Percentiles rank a stretch among this genome's conserved stretches.
phyloP scores from a whole-genome alignment of 2,797 vertebrate genomes.

The Taenioides sp. region DNA sequence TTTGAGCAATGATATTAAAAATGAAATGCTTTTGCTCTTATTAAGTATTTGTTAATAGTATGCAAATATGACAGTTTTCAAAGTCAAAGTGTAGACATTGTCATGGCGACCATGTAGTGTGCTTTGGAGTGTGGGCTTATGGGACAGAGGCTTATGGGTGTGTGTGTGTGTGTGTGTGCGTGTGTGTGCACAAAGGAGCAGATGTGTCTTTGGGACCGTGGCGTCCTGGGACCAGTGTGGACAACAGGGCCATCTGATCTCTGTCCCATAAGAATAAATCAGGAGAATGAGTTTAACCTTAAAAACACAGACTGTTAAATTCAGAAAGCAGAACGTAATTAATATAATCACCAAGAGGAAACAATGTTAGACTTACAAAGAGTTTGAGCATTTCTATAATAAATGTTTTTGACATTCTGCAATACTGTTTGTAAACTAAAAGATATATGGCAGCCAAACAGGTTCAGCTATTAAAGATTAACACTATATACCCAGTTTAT shows the following conservation, averaged over 20 bases:
- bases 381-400: no score
- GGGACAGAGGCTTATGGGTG: constrained; percentile 9
- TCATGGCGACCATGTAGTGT: not conserved
- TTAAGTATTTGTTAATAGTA: not conserved
- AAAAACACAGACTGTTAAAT: constrained; percentile 13
- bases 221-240: constrained; percentile 51
- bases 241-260: constrained; percentile 66
- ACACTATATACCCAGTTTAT: no score
- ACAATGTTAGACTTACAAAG: no score
- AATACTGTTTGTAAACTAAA: no score
- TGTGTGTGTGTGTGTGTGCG: no score
- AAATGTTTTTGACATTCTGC: no score
- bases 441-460: no score
- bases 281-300: constrained; percentile 13
- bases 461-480: no score
- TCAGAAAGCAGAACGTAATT: no score
- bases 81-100: not conserved
- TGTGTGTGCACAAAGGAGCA: constrained; percentile 40
- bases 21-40: not conserved
- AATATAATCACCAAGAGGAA: no score
- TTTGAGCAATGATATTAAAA: not conserved
- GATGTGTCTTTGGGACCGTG: constrained; percentile 53
- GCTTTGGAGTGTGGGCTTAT: constrained; percentile 34
- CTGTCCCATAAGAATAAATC: constrained; percentile 45
- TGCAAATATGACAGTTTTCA: not conserved